These are phyloP conservation scores for Cryptus viduatorius DNA, from an alignment of 2,888 invertebrate species.

Conservation along the genomic window DNA sequence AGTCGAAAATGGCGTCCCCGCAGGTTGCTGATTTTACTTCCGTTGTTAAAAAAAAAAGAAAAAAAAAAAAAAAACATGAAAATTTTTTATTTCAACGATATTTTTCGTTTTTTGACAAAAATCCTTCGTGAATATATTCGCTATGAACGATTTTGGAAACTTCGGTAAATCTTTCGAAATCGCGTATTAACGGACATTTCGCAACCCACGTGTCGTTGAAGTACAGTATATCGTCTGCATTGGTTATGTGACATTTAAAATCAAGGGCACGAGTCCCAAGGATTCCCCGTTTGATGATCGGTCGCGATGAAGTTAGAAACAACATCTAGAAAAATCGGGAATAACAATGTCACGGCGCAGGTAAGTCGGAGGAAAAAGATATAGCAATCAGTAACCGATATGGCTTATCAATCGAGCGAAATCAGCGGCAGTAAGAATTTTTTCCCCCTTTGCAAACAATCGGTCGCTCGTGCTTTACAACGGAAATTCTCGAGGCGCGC, in stretches of 20 bases:
- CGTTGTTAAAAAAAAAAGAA: too few relatives aligned
- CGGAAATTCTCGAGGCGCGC: background rate
- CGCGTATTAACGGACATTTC: background rate
- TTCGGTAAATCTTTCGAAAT: background rate
- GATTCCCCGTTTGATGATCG: conserved; percentile 14
- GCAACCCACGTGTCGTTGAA: background rate
- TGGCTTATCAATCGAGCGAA: background rate
- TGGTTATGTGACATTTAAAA: background rate
- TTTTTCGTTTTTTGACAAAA: too few relatives aligned
- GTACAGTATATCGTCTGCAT: background rate
- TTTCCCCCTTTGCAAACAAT: background rate
- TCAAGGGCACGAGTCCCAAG: conserved; percentile 4
- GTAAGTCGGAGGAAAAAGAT: background rate
- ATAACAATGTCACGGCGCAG: conserved; percentile 16
- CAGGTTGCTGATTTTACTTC: too few relatives aligned
- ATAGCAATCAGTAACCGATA: background rate
- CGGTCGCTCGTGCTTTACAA: background rate
- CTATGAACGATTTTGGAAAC: background rate
- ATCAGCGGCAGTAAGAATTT: background rate
- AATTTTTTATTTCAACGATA: too few relatives aligned
- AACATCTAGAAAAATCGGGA: background rate
- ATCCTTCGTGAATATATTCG: too few relatives aligned
- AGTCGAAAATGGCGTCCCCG: too few relatives aligned
- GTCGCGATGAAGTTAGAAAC: background rate
- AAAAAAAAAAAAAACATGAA: too few relatives aligned